Evolutionary conservation across 2,113 vertebrate genomes (phyloP), one percentile per base, ranked within the genome.

Genomic region (Romanogobio albipinnatus): DNA sequence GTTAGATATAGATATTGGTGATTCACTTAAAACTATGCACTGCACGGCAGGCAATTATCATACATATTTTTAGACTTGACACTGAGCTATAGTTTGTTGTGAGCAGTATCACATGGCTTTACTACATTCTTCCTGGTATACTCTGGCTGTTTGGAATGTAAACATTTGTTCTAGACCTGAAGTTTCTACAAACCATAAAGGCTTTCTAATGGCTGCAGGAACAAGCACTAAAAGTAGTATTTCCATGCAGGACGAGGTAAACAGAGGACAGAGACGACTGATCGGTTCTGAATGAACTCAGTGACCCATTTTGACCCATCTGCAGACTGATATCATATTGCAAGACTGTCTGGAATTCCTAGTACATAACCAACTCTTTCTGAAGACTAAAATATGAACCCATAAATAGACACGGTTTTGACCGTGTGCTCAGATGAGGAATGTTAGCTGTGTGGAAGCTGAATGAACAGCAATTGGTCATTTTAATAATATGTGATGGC

Each of bases 111-210:
- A 22, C 74, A 56, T 2, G 17, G 9, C 4, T 2, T 15, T 22
- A 53, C 49, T 11, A 2, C 29, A 76, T 56, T 56, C 15, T 11
- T 24, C 19, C 4, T 11, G 3, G 14, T 9, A 62, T 62, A 61
- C 76, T 43, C 56, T 45, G 13, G 4, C 19, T 62, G 39, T 79
- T 47, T 47, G 14, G n/a, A 3, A 47, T 64, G 13, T 62, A 64
- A 64, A 80, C 58, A 64, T 47, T 39, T 9, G 0, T 45, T 47
- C 58, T 14, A 43, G n/a, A 39, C 62, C 58, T 29, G 8, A 47
- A 62, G n/a, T 45, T 66, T 8, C 33, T 26, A 62, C 76, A 79
- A 62, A 56, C n/a, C 49, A 53, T 76, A 53, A 76, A 76, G 39
- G 22, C 51, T 24, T 59, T 78, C 33, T 36, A 43, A 43, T 9